Evolutionary conservation across 2,113 vertebrate genomes (phyloP).

Genomic region (Erythrocercus mccallii): DNA sequence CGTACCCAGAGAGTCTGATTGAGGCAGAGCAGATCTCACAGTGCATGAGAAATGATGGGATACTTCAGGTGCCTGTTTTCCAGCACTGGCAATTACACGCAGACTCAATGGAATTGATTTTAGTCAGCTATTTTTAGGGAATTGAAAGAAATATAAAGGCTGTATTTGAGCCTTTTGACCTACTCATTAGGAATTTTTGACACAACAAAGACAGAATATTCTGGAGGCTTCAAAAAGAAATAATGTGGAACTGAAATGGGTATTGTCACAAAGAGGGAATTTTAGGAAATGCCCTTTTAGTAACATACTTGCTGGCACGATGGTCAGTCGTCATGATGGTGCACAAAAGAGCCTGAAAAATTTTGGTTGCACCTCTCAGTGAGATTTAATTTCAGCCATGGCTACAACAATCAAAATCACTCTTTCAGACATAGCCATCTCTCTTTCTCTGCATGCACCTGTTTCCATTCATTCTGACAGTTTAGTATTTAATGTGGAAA

Average conservation of each 20-base stretch:
- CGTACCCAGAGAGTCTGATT: not conserved
- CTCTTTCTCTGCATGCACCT: slow-evolving; percentile 42
- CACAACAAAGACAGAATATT: not conserved
- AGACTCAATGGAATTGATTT: not conserved
- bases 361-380: not conserved
- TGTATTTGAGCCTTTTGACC: not conserved
- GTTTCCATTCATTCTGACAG: slow-evolving; percentile 60
- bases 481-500: slow-evolving; percentile 52
- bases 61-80: not conserved
- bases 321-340: not conserved
- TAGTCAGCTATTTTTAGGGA: not conserved
- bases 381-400: not conserved
- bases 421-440: slow-evolving; percentile 6
- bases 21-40: not conserved
- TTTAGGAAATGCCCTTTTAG: not conserved
- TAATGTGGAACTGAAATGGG: not conserved
- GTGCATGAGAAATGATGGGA: not conserved
- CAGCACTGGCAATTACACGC: not conserved
- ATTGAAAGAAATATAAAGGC: not conserved
- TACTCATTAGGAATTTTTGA: not conserved
- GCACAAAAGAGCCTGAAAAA: not conserved
- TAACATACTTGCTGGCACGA: not conserved
- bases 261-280: not conserved
- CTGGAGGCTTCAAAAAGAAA: not conserved
- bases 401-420: not conserved